Evolutionary conservation across 2,888 invertebrate genomes (phyloP).

Genomic region (Drosophila gaucha): DNA sequence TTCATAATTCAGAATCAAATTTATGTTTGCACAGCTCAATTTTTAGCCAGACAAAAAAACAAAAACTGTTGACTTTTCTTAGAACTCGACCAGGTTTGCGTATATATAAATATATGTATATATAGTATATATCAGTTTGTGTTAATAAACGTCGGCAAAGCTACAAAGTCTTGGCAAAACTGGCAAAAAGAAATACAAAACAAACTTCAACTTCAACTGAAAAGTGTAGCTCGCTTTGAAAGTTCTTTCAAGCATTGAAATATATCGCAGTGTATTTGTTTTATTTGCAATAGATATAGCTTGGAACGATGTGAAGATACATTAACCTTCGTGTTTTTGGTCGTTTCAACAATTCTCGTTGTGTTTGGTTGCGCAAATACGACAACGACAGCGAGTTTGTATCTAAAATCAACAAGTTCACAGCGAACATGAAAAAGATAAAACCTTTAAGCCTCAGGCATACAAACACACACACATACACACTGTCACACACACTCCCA

Average conservation of each 20-base stretch:
- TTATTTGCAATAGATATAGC: constrained; percentile 63
- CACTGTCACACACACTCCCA: constrained; percentile 33
- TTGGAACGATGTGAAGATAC: constrained; percentile 60
- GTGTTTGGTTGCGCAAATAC: constrained; percentile 63
- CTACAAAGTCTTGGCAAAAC: constrained; percentile 38
- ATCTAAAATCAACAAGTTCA: constrained; percentile 80
- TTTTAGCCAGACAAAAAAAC: constrained; percentile 25
- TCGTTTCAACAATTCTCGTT: constrained; percentile 69
- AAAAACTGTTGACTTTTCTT: constrained; percentile 23
- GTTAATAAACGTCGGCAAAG: constrained; percentile 48
- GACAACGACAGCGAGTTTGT: constrained; percentile 57
- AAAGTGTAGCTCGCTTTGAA: constrained; percentile 23
- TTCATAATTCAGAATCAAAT: constrained; percentile 46
- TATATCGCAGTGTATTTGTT: constrained; percentile 37
- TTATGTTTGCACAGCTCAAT: constrained; percentile 57
- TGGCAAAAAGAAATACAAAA: constrained; percentile 28
- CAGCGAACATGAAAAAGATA: constrained; percentile 67
- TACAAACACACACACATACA: constrained; percentile 15
- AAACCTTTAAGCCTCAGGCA: constrained; percentile 71
- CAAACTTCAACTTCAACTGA: constrained; percentile 8
- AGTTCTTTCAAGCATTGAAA: constrained; percentile 29
- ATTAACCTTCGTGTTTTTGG: constrained; percentile 70
- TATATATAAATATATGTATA: constrained; percentile 4
- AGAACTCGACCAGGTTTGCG: constrained; percentile 17
- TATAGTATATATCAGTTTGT: constrained; percentile 11